Base-by-base conservation (phyloP, 2,797 vertebrate genomes). In the Coilia nasus region DNA sequence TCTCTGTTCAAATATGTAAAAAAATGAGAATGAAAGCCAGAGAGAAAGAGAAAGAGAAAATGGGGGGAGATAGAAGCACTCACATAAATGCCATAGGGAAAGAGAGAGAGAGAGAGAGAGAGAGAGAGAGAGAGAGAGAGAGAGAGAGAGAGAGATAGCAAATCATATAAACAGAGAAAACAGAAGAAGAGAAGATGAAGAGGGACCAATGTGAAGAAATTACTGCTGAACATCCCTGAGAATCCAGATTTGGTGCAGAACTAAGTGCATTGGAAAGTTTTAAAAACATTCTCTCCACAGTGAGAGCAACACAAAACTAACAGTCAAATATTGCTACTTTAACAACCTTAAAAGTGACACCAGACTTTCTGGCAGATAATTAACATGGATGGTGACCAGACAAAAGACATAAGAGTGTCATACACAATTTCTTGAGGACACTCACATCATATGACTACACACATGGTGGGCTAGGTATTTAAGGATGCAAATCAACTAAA, bases 241-340 rank as follows among this genome's bases (percentile, higher is more conserved):
- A 93, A 91, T 59, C 90, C 91, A 90, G 91, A 93, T 95, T 95
- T 95, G 94, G 93, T 95, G 95, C 91, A 92, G 91, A 93, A 94
- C 90, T 90, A 89, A 87, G 90, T 91, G 90, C 92, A 91, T 92
- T 88, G 92, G 86, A 93, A 88, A 87, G 54, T 81, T 82, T 86
- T 81, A 89, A 90, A 90, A 87, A 23, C 23, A 25, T 23, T 25
- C 62, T 35, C 67, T 75, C 67, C 67, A 75, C 67, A 31, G 31
- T 12, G 25, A 25, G 25, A 31, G 28, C 56, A 17, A 57, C 15
- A 3, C 56, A 57, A 57, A 57, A 12, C 47, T 10, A 64, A 23
- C 60, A 23, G 60, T 25, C 60, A 67, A 28, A 67, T 25, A 31
- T 67, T 11, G 11, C 62, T 28, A 41, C 31, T 41, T 75, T 35